phyloP scores from a whole-genome alignment of 2,113 vertebrate species.

The Eonycteris spelaea region DNA sequence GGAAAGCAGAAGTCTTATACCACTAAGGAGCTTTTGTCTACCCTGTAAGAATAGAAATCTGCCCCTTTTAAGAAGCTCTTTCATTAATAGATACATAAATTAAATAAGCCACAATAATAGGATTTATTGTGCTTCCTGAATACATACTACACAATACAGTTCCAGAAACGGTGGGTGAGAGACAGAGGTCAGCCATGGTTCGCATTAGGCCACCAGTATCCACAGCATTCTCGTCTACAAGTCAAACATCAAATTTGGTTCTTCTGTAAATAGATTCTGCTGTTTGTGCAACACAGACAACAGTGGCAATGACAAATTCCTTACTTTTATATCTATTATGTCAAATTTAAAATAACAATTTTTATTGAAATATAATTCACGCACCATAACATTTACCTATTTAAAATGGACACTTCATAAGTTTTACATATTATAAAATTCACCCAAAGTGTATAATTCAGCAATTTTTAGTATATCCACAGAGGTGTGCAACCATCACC shows the following conservation, averaged over 20 bases:
- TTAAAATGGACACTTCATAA: neutral
- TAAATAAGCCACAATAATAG: neutral
- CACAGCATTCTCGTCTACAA: neutral
- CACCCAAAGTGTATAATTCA: neutral
- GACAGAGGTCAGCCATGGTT: neutral
- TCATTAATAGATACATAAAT: neutral
- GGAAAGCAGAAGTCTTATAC: neutral
- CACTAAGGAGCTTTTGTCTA: neutral
- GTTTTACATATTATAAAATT: neutral
- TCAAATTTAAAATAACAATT: neutral
- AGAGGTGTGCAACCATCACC: neutral
- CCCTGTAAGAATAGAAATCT: neutral
- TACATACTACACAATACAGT: neutral
- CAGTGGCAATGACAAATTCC: neutral
- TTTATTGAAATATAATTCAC: neutral
- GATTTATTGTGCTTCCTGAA: neutral
- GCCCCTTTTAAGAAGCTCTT: neutral
- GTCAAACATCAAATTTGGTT: neutral
- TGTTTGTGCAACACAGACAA: neutral
- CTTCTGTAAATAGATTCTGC: neutral
- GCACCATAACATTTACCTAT: neutral
- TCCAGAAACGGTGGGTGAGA: neutral
- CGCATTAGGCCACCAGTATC: accelerated
- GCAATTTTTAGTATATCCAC: neutral
- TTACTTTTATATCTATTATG: neutral